Evolutionary conservation across 2,113 vertebrate species (phyloP).

Genomic region (Malurus melanocephalus): DNA sequence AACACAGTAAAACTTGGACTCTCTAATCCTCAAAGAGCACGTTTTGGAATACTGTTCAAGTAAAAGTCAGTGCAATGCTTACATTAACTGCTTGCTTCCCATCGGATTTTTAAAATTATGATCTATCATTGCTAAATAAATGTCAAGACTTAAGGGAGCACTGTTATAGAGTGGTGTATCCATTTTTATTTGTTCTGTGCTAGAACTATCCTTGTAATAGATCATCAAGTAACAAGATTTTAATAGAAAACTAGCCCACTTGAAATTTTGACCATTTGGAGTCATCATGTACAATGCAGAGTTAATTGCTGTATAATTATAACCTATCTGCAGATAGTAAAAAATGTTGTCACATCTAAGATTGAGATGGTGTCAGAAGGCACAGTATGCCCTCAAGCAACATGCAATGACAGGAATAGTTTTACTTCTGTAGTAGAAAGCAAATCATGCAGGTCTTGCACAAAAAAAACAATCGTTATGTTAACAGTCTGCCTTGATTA

Average conservation of each 20-base stretch:
- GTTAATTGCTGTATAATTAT: background rate
- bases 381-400: background rate
- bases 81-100: background rate
- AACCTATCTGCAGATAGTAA: background rate
- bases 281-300: background rate
- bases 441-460: background rate
- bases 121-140: background rate
- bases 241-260: background rate
- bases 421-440: background rate
- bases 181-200: background rate
- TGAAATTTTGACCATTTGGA: background rate
- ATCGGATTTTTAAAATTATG: background rate
- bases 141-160: background rate
- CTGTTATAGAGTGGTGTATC: background rate
- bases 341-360: background rate
- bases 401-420: background rate
- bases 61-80: background rate
- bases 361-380: background rate
- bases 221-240: background rate
- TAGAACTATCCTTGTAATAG: background rate
- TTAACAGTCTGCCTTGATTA: background rate
- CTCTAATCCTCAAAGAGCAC: background rate
- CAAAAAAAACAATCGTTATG: background rate
- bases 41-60: background rate
- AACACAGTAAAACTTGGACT: background rate